Conservation (phyloP, 1,140 invertebrate species). For the Caenorhabditis tropicalis region DNA sequence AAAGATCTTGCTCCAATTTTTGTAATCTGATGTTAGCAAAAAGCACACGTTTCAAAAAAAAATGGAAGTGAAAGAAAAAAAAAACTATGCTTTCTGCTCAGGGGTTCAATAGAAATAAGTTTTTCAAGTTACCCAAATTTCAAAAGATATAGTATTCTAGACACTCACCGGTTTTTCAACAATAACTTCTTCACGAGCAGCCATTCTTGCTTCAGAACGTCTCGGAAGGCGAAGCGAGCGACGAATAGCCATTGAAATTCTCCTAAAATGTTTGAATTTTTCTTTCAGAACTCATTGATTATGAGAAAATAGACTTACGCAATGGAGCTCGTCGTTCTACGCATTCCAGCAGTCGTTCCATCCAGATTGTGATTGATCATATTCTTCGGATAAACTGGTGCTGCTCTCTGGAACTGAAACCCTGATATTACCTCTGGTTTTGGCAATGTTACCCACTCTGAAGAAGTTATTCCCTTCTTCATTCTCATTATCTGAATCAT, state of each 20-base stretch:
- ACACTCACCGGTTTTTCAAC: neutral
- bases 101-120: no score
- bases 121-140: no score
- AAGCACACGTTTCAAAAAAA: no score
- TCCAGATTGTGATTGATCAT: conserved; percentile 28
- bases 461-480: conserved; percentile 18
- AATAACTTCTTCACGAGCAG: neutral
- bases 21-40: neutral
- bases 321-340: neutral
- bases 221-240: neutral
- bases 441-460: no score
- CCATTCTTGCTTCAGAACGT: conserved; percentile 2
- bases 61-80: no score
- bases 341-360: conserved; percentile 6
- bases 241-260: conserved; percentile 25
- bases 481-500: neutral
- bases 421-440: neutral
- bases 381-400: conserved; percentile 12
- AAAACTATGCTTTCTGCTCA: no score
- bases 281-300: neutral
- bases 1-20: neutral
- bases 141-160: no score
- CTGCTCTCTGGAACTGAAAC: neutral
- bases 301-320: neutral
- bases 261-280: neutral